Percentiles rank a stretch among this genome's conserved stretches.
phyloP scores from a whole-genome alignment of 2,113 vertebrate species.

The Tupaia chinensis region DNA sequence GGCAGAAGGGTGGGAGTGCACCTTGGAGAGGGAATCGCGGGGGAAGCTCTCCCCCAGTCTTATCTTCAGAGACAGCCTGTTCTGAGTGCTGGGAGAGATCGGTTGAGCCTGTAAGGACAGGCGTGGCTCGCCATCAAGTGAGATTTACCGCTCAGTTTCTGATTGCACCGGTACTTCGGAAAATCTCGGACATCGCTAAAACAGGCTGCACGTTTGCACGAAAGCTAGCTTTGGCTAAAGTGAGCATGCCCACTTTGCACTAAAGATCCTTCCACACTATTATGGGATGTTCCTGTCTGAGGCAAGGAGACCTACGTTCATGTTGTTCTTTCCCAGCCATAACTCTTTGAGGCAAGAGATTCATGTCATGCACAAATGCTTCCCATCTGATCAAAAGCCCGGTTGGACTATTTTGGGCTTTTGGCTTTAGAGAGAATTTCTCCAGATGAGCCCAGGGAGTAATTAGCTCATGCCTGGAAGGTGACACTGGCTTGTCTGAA shows the following conservation, averaged over 20 bases:
- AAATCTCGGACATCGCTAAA: background rate
- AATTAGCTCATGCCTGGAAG: slow-evolving; percentile 78
- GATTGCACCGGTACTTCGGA: background rate
- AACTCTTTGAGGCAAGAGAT: slow-evolving; percentile 64
- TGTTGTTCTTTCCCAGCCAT: slow-evolving; percentile 40
- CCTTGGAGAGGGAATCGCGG: background rate
- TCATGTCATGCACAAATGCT: slow-evolving; percentile 71
- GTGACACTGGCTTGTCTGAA: slow-evolving; percentile 75
- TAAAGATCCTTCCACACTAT: background rate
- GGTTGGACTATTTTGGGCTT: slow-evolving; percentile 69
- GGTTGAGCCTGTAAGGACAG: background rate
- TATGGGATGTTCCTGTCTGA: background rate
- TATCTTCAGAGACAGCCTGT: background rate
- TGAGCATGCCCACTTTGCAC: background rate
- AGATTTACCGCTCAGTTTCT: background rate
- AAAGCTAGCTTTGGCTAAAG: background rate
- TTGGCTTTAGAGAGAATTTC: slow-evolving; percentile 70
- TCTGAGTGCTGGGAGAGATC: background rate
- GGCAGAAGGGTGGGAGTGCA: too few relatives aligned
- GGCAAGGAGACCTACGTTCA: background rate
- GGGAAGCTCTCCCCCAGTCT: background rate
- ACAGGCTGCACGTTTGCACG: background rate
- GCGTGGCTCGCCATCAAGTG: background rate
- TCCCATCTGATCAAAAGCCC: slow-evolving; percentile 64
- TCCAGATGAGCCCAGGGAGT: slow-evolving; percentile 76